A percentile compares a stretch with the other conserved stretches of the same genome.
Evolutionary conservation across 1,140 invertebrate genomes (phyloP).

Genomic region (Zaprionus vittiger): DNA sequence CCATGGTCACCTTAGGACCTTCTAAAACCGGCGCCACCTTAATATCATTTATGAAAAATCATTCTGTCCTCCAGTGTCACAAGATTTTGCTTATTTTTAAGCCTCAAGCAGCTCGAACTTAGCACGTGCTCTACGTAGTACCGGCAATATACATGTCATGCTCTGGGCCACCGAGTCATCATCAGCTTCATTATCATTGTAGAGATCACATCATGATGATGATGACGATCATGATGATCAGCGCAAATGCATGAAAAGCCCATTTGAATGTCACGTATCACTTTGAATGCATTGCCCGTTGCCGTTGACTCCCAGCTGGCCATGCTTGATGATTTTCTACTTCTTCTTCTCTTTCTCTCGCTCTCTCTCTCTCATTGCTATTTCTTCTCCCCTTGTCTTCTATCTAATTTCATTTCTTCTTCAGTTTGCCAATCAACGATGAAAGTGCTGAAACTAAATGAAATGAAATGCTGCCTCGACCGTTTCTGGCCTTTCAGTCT

Average conservation of each 20-base stretch:
- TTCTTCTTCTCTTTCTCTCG: not conserved
- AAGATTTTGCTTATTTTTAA: constrained; percentile 6
- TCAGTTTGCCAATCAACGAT: constrained; percentile 38
- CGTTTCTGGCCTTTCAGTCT: not conserved
- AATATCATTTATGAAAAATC: not conserved
- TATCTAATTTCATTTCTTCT: constrained; percentile 2
- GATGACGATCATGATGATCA: constrained; percentile 9
- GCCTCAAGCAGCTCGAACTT: constrained; percentile 19
- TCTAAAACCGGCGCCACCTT: not conserved
- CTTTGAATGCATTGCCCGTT: constrained; percentile 36
- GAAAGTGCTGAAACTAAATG: constrained; percentile 41
- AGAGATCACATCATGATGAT: constrained; percentile 3
- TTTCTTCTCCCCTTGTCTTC: not conserved
- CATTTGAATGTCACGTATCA: constrained; percentile 41
- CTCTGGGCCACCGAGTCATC: constrained; percentile 12
- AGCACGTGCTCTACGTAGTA: constrained; percentile 13
- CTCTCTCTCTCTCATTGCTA: not conserved
- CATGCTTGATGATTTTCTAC: constrained; percentile 1
- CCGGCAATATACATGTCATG: constrained; percentile 13
- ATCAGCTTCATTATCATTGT: constrained; percentile 2
- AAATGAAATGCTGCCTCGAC: constrained; percentile 35
- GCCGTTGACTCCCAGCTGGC: constrained; percentile 15
- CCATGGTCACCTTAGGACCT: constrained; percentile 3
- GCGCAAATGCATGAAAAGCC: constrained; percentile 22
- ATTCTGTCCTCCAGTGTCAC: constrained; percentile 24